These are phyloP conservation scores for Tribolium castaneum DNA, from an alignment of 1,140 invertebrate species.

Conservation along the genomic window DNA sequence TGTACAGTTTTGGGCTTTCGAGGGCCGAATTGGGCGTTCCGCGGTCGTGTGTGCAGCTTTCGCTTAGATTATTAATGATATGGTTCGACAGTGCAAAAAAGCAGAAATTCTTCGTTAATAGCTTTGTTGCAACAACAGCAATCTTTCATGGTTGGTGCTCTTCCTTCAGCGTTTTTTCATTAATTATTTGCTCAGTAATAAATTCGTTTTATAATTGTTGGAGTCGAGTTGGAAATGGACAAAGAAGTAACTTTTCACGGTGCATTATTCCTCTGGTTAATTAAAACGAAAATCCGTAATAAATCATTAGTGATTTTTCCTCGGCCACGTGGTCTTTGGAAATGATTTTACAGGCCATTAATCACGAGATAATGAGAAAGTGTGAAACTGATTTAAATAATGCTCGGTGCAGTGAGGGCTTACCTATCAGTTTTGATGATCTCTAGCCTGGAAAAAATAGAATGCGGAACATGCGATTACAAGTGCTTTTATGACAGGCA, in stretches of 20 bases:
- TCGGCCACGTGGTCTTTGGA: not conserved
- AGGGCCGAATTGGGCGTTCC: no score
- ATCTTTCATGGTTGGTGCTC: slow-evolving; percentile 28
- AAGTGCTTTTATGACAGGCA: slow-evolving; percentile 25
- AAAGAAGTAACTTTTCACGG: slow-evolving; percentile 25
- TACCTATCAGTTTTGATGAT: not conserved
- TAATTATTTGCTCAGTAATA: slow-evolving; percentile 15
- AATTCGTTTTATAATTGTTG: slow-evolving; percentile 26
- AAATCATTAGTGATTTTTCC: slow-evolving; percentile 22
- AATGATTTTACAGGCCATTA: slow-evolving; percentile 3
- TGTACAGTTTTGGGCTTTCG: no score
- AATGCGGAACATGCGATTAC: slow-evolving; percentile 17
- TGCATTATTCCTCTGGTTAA: slow-evolving; percentile 9
- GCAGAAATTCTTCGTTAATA: slow-evolving; percentile 7
- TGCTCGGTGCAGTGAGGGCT: not conserved
- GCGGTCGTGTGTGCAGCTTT: no score
- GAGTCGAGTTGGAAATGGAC: not conserved
- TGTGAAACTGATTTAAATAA: slow-evolving; percentile 25
- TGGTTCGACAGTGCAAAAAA: not conserved
- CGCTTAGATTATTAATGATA: no score
- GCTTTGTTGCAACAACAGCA: slow-evolving; percentile 17
- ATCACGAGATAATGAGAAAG: slow-evolving; percentile 22
- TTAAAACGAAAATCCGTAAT: slow-evolving; percentile 25
- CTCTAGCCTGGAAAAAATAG: not conserved
- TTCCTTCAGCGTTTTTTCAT: not conserved